phyloP scores from a whole-genome alignment of 2,888 invertebrate genomes.

The Lasioglossum zephyrum region DNA sequence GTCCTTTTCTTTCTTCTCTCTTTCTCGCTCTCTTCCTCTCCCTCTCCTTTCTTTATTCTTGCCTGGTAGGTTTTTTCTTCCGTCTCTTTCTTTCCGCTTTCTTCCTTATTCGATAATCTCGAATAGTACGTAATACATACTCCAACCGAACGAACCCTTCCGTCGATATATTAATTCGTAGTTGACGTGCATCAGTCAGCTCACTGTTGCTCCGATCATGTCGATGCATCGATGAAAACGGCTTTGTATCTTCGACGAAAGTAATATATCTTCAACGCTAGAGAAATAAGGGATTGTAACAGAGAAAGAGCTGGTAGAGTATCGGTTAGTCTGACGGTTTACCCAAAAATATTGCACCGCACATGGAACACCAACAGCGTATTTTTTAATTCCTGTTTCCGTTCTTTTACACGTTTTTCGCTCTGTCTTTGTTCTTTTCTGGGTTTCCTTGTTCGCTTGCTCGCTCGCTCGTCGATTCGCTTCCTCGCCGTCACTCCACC shows the following conservation, averaged over 20 bases:
- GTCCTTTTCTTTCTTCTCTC: not conserved
- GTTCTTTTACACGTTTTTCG: conserved; percentile 54
- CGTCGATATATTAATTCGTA: conserved; percentile 14
- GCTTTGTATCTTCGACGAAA: not conserved
- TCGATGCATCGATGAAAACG: conserved; percentile 34
- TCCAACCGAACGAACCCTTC: not conserved
- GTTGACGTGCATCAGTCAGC: not conserved
- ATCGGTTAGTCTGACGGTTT: conserved; percentile 29
- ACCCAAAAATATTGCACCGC: conserved; percentile 42
- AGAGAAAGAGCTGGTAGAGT: not conserved
- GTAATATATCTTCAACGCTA: not conserved
- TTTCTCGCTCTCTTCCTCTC: not conserved
- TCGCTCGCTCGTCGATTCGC: conserved; percentile 32
- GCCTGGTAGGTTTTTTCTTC: not conserved
- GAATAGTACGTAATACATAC: conserved; percentile 11
- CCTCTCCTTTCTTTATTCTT: not conserved
- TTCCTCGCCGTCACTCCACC: conserved; percentile 26
- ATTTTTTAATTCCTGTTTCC: conserved; percentile 56
- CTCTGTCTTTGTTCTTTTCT: conserved; percentile 28
- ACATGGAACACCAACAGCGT: conserved; percentile 59
- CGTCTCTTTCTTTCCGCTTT: conserved; percentile 40
- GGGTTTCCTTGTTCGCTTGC: conserved; percentile 29
- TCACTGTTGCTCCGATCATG: conserved; percentile 14
- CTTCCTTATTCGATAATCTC: conserved; percentile 5
- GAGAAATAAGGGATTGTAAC: not conserved